Evolutionary conservation across 2,797 vertebrate genomes (phyloP).

Genomic region (Phyllotis vaccarum): DNA sequence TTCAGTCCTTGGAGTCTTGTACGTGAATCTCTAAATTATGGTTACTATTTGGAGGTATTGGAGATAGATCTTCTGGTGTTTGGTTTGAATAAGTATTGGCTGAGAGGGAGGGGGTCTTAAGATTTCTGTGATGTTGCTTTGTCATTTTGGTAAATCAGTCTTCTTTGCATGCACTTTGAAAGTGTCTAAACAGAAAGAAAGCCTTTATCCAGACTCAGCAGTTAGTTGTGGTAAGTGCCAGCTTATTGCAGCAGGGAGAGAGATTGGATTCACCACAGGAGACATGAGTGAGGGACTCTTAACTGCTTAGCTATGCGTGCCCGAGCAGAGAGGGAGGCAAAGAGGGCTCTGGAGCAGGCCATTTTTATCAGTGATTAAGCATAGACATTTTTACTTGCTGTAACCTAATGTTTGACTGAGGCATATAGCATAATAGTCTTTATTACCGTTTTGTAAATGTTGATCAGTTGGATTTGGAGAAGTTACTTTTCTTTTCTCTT

Average conservation of each 20-base stretch:
- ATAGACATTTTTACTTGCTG: not conserved
- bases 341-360: not conserved
- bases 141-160: conserved; percentile 20
- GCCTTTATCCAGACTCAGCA: not conserved
- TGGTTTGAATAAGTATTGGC: conserved; percentile 12
- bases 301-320: fast-evolving
- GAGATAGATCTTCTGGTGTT: not conserved
- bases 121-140: not conserved
- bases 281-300: not conserved
- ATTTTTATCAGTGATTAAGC: not conserved
- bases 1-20: conserved; percentile 14
- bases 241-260: not conserved
- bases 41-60: not conserved
- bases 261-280: not conserved
- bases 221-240: not conserved
- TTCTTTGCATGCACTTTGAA: conserved; percentile 49
- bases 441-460: conserved; percentile 23
- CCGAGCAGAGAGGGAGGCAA: not conserved
- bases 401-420: not conserved
- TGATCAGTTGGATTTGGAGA: conserved; percentile 9
- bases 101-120: conserved; percentile 34
- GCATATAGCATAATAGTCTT: not conserved
- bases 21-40: not conserved
- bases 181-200: not conserved
- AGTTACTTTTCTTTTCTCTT: conserved; percentile 6